phyloP scores from a whole-genome alignment of 30 jellyfish, hydroid and myxozoan species.

The Catostylus mosaicus region DNA sequence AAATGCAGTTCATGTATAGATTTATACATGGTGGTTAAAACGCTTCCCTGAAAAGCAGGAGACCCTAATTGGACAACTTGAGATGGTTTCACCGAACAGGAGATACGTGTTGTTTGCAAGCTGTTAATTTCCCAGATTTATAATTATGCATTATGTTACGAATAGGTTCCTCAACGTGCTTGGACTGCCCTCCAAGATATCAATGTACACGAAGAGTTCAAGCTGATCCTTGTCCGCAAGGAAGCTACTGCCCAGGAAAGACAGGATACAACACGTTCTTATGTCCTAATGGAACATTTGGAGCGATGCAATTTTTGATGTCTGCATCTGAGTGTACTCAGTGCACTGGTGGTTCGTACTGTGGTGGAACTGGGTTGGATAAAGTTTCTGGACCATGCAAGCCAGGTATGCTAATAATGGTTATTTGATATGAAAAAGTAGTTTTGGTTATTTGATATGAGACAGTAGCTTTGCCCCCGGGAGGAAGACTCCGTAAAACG shows the following conservation, averaged over 20 bases:
- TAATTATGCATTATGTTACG: neutral
- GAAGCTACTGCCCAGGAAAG: slow-evolving; percentile 82
- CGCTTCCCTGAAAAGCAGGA: too few species aligned
- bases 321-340: slow-evolving; percentile 73
- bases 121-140: neutral
- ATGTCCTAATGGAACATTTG: slow-evolving; percentile 95
- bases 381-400: slow-evolving; percentile 82
- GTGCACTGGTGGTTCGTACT: slow-evolving; percentile 91
- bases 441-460: neutral
- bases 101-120: too few species aligned
- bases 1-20: too few species aligned
- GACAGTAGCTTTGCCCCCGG: neutral
- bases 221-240: slow-evolving; percentile 94
- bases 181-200: slow-evolving; percentile 92
- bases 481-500: neutral
- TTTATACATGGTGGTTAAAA: too few species aligned
- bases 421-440: too few species aligned
- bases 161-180: slow-evolving; percentile 77
- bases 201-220: slow-evolving; percentile 79
- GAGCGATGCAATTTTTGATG: slow-evolving; percentile 74
- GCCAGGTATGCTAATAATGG: slow-evolving; percentile 58
- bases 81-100: too few species aligned
- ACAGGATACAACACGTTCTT: slow-evolving; percentile 87
- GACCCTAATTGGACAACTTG: too few species aligned
- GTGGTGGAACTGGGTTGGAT: slow-evolving; percentile 84